These are phyloP conservation scores for Augochlora pura DNA, from an alignment of 1,140 invertebrate genomes.

Conservation along the genomic window DNA sequence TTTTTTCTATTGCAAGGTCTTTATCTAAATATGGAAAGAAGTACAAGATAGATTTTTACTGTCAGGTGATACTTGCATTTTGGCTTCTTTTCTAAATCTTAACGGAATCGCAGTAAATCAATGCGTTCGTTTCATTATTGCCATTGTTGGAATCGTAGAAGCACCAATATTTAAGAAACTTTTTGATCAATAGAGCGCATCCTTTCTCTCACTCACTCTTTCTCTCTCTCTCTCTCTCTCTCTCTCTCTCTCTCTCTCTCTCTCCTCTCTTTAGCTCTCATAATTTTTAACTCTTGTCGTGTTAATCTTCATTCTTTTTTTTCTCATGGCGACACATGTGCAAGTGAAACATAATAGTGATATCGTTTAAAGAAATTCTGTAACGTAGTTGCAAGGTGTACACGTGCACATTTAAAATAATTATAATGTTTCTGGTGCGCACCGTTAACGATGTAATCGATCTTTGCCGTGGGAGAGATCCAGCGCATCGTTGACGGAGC, in stretches of 20 bases:
- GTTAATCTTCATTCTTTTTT: slow-evolving; percentile 16
- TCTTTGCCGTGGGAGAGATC: background rate
- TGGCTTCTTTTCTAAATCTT: slow-evolving; percentile 44
- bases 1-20: too few species aligned
- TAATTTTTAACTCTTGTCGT: slow-evolving; percentile 22
- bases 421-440: slow-evolving; percentile 6
- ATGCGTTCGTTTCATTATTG: slow-evolving; percentile 50
- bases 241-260: background rate
- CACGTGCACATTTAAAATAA: background rate
- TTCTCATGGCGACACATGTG: slow-evolving; percentile 3
- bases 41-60: slow-evolving; percentile 27
- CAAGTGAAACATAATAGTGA: slow-evolving; percentile 11
- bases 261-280: background rate
- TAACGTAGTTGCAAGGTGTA: slow-evolving; percentile 42
- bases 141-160: slow-evolving; percentile 45
- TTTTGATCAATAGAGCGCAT: slow-evolving; percentile 8
- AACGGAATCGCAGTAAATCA: slow-evolving; percentile 39
- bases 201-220: too few species aligned
- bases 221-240: background rate
- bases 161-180: slow-evolving; percentile 13
- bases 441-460: slow-evolving; percentile 21
- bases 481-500: slow-evolving; percentile 17
- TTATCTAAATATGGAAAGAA: too few species aligned
- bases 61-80: slow-evolving; percentile 54
- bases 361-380: slow-evolving; percentile 15